Base-by-base conservation (phyloP, 2,797 vertebrate species). In the Cyclura pinguis region DNA sequence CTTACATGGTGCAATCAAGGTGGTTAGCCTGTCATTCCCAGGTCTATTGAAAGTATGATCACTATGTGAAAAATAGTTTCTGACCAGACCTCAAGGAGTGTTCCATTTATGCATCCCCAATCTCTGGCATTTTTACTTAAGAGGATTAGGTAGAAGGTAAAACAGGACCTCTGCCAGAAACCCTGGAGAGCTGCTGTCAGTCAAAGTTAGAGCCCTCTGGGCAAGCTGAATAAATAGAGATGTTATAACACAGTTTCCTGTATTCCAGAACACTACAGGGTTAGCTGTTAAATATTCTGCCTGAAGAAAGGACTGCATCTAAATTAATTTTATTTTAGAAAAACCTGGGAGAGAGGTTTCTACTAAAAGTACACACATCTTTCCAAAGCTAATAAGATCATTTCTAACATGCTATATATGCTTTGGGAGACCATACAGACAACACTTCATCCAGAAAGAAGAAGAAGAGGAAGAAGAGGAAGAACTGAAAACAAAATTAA, bases 271-370 rank as follows among this genome's bases (percentile, higher is more conserved):
- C 18, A 22, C 7, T 10, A 74, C 29, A 74, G 35, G 57, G 32
- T 6, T 42, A 42, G 55, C 52, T 62, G 22, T 62, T 55, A 20
- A 62, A 14, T 76, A 76, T 29, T 50, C 55, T n/a, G 27, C 27
- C 29, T 29, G 29, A 22, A 74, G 18, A 57, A 73, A 82, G 67
- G 24, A 72, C 24, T 35, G 77, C 32, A n/a, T 42, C 16, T 52
- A 50, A 74, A 67, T 87, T 59, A 81, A 72, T 81, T 73, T 4
- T 55, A 86, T 74, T 57, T 86, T 86, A 86, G 69, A 86, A 22
- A 74, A 12, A 42, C 32, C n/a, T 57, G 32, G 50, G 18, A 47
- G 38, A 29, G 38, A 85, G n/a, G 47, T 16, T 69, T 50, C 64
- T 22, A 27, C 64, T 85, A 85, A 52, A 50, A 16, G 16, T 47